Percentiles rank a stretch among this genome's conserved stretches.
phyloP scores from a whole-genome alignment of 2,888 invertebrate genomes.

The Elegia similella region DNA sequence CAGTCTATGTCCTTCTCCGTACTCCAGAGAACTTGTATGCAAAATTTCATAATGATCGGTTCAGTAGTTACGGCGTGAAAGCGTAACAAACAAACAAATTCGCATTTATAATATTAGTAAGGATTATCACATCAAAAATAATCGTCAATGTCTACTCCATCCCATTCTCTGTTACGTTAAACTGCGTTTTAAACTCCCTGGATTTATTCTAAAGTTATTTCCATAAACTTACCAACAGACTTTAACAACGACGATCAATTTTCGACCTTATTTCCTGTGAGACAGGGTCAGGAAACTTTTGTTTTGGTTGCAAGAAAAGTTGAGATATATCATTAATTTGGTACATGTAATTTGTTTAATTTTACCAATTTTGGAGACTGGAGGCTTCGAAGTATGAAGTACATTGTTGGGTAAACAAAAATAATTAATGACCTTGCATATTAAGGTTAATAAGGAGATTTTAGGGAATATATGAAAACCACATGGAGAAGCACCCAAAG shows the following conservation, averaged over 20 bases:
- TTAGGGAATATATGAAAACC: background rate
- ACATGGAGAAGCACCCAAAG: too few species aligned
- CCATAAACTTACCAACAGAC: slow-evolving; percentile 49
- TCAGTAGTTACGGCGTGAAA: too few species aligned
- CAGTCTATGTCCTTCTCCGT: too few species aligned
- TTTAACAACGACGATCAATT: slow-evolving; percentile 27
- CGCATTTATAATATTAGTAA: too few species aligned
- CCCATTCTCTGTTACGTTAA: slow-evolving; percentile 37
- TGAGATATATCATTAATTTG: slow-evolving; percentile 16
- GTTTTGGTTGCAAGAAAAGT: background rate
- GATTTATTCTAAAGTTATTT: slow-evolving; percentile 72
- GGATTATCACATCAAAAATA: background rate
- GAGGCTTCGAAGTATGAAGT: background rate
- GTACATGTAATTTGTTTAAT: slow-evolving; percentile 19
- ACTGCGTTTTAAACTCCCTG: slow-evolving; percentile 63
- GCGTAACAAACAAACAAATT: too few species aligned
- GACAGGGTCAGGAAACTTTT: background rate
- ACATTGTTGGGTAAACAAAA: background rate
- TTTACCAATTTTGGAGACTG: slow-evolving; percentile 16
- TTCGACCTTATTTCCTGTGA: slow-evolving; percentile 31
- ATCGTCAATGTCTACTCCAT: slow-evolving; percentile 32
- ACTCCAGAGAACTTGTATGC: too few species aligned
- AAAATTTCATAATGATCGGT: too few species aligned
- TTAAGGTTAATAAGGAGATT: too few species aligned
- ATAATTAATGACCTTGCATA: background rate